Evolutionary conservation across 2,888 invertebrate genomes (phyloP).

Genomic region (Cephalotes varians): DNA sequence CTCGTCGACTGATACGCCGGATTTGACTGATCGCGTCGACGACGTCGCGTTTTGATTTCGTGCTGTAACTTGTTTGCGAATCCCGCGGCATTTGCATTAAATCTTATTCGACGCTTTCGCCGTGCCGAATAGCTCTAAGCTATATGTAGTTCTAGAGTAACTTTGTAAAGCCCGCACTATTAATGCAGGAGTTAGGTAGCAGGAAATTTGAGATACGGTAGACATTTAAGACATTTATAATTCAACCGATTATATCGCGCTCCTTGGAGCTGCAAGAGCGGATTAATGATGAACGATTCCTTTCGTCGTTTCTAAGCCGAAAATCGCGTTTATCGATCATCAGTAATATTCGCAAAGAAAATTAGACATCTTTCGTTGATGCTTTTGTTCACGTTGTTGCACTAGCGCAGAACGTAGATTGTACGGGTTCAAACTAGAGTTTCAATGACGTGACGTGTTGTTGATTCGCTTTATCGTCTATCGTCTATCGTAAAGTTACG

Average conservation of each 20-base stretch:
- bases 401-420: neutral
- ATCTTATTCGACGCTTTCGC: constrained; percentile 19
- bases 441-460: neutral
- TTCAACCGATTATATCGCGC: neutral
- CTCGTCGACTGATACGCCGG: constrained; percentile 14
- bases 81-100: neutral
- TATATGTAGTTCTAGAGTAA: neutral
- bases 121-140: constrained; percentile 29
- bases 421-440: neutral
- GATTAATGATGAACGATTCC: neutral
- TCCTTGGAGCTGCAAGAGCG: neutral
- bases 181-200: constrained; percentile 3
- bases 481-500: constrained; percentile 21
- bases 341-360: neutral
- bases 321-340: neutral
- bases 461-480: neutral
- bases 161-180: constrained; percentile 19
- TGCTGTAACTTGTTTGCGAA: constrained; percentile 13
- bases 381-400: neutral
- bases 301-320: neutral
- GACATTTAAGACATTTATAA: constrained; percentile 19
- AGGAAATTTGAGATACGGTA: constrained; percentile 9
- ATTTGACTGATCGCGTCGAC: constrained; percentile 31
- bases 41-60: constrained; percentile 32
- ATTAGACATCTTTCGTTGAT: neutral